Conservation (phyloP, 1,140 invertebrate species). For the Babylonia areolata region DNA sequence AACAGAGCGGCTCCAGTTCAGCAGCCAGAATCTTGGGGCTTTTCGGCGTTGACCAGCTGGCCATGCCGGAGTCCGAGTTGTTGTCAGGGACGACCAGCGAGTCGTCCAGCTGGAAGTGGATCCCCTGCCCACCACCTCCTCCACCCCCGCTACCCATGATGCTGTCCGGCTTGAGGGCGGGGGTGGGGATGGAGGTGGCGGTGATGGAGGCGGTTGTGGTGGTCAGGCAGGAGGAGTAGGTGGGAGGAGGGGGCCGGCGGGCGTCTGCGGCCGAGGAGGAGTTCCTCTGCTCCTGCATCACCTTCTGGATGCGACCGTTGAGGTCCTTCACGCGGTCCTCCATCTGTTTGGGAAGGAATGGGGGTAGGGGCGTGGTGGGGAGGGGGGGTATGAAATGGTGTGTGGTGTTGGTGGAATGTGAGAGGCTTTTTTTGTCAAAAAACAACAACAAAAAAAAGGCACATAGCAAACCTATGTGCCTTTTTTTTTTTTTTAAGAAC, state of each 20-base stretch:
- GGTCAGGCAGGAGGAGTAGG: conserved; percentile 30
- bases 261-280: conserved; percentile 11
- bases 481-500: no score
- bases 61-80: conserved; percentile 55
- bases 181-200: conserved; percentile 13
- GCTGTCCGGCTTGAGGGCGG: conserved; percentile 11
- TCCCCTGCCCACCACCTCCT: conserved; percentile 16
- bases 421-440: no score
- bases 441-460: no score
- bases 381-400: no score
- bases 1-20: conserved; percentile 45
- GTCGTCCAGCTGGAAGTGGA: conserved; percentile 29
- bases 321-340: conserved; percentile 64
- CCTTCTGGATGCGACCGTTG: conserved; percentile 58
- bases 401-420: no score
- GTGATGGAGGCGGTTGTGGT: not conserved
- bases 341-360: no score
- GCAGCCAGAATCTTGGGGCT: conserved; percentile 43
- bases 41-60: conserved; percentile 44
- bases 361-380: no score
- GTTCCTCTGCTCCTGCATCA: conserved; percentile 49
- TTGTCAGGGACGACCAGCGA: conserved; percentile 41
- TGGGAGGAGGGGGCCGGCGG: conserved; percentile 4
- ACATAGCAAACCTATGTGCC: no score
- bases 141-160: not conserved